Evolutionary conservation across 1,140 invertebrate genomes (phyloP), one percentile per base, ranked within the genome.

Genomic region (Ectropis grisescens): DNA sequence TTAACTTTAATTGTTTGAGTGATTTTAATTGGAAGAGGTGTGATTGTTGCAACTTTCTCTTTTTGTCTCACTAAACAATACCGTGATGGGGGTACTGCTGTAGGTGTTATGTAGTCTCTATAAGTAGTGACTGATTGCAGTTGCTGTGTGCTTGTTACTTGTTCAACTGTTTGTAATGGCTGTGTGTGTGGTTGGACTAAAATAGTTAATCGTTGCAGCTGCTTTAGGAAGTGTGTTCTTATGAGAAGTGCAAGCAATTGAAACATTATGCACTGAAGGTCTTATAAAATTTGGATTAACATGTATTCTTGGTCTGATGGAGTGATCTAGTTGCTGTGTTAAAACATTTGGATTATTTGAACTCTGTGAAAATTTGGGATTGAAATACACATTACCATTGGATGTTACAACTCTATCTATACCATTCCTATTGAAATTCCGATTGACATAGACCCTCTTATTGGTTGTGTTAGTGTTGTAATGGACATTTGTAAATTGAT

Each of bases 261-360:
- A n/a, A n/a, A n/a, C n/a, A 22, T 4, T 22, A 9, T 22, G 11
- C 30, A 23, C 7, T 32, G 11, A 4, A 11, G 10, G 8, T 3
- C 13, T 2, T 39, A 72, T 48, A 54, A 80, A 80, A 49, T 71
- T 70, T 3, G 70, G 75, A 44, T 80, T 80, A 1, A 80, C 45
- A 55, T 61, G 72, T 24, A 80, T 79, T 50, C 52, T 67, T 22
- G 16, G 13, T 27, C 47, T 33, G 8, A 19, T 33, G 11, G 11
- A 27, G 14, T 37, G 37, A 33, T 22, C 38, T 39, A n/a, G n/a
- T n/a, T n/a, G n/a, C n/a, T n/a, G n/a, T n/a, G n/a, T n/a, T n/a
- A n/a, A n/a, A n/a, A n/a, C n/a, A n/a, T 36, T 34, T 46, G 42
- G 14, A 38, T 46, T 13, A 33, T 34, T 45, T 40, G 13, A 37